Percentiles rank a stretch among this genome's conserved stretches.
Conservation (phyloP, 2,888 invertebrate genomes). For the Girardia tigrina region DNA sequence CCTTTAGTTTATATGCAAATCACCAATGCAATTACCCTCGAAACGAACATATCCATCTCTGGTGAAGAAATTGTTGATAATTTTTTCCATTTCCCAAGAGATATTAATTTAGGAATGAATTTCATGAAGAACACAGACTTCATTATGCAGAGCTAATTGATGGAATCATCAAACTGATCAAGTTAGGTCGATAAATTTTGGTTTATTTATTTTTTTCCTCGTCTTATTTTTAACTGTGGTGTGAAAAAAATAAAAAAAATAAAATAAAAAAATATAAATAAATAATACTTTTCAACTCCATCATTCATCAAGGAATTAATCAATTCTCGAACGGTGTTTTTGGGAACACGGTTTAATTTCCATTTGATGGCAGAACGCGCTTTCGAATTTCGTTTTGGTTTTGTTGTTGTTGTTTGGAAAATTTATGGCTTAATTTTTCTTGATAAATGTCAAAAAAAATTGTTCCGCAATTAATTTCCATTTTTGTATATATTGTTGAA, state of each 20-base stretch:
- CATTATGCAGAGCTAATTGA: conserved; percentile 20
- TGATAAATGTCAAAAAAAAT: too few species aligned
- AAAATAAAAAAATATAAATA: too few species aligned
- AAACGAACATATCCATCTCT: conserved; percentile 15
- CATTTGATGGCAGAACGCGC: background rate
- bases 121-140: conserved; percentile 23
- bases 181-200: conserved; percentile 12
- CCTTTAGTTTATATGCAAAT: conserved; percentile 23
- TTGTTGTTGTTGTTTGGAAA: too few species aligned
- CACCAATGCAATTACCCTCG: conserved; percentile 8
- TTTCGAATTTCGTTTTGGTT: too few species aligned
- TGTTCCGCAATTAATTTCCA: too few species aligned
- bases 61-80: conserved; percentile 15
- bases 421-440: too few species aligned
- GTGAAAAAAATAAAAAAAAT: conserved; percentile 14
- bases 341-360: background rate
- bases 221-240: background rate
- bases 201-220: background rate
- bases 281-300: background rate
- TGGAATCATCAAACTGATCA: conserved; percentile 23
- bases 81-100: conserved; percentile 4
- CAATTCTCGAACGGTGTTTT: background rate
- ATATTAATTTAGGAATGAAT: conserved; percentile 16
- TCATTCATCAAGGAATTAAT: background rate
- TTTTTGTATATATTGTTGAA: too few species aligned